phyloP scores from a whole-genome alignment of 2,888 invertebrate genomes.

The Acronicta psi region DNA sequence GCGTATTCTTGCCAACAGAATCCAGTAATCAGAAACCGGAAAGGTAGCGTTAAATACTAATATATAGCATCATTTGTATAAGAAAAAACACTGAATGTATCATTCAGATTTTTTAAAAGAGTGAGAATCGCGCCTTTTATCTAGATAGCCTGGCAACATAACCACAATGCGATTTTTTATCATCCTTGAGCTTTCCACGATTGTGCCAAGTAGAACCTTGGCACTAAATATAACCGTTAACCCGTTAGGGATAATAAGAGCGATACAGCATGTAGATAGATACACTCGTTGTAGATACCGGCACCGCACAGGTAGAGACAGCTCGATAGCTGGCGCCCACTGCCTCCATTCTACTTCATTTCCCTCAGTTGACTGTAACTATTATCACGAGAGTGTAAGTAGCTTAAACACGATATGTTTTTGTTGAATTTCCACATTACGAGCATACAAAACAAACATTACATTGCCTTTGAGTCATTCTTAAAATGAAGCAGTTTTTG shows the following conservation, averaged over 20 bases:
- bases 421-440: slow-evolving; percentile 47
- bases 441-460: slow-evolving; percentile 29
- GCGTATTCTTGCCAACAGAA: slow-evolving; percentile 3
- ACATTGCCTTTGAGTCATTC: slow-evolving; percentile 41
- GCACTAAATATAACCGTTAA: slow-evolving; percentile 48
- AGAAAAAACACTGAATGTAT: not conserved
- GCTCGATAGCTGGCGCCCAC: slow-evolving; percentile 26
- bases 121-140: not conserved
- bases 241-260: slow-evolving; percentile 48
- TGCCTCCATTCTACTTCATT: slow-evolving; percentile 49
- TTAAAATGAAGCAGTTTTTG: slow-evolving; percentile 28
- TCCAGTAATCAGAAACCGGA: slow-evolving; percentile 6
- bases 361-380: slow-evolving; percentile 42
- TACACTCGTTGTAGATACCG: slow-evolving; percentile 9
- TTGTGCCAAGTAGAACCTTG: slow-evolving; percentile 45
- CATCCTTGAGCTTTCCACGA: slow-evolving; percentile 17
- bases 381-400: slow-evolving; percentile 50
- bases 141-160: slow-evolving; percentile 14
- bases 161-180: slow-evolving; percentile 18
- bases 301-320: slow-evolving; percentile 43
- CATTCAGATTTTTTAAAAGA: no score
- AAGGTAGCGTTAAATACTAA: slow-evolving; percentile 6
- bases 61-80: not conserved
- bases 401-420: slow-evolving; percentile 45
- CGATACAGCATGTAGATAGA: slow-evolving; percentile 37